A percentile compares a stretch with the other conserved stretches of the same genome.
Conservation (phyloP, 2,797 vertebrate species). For the Neostethus bicornis region DNA sequence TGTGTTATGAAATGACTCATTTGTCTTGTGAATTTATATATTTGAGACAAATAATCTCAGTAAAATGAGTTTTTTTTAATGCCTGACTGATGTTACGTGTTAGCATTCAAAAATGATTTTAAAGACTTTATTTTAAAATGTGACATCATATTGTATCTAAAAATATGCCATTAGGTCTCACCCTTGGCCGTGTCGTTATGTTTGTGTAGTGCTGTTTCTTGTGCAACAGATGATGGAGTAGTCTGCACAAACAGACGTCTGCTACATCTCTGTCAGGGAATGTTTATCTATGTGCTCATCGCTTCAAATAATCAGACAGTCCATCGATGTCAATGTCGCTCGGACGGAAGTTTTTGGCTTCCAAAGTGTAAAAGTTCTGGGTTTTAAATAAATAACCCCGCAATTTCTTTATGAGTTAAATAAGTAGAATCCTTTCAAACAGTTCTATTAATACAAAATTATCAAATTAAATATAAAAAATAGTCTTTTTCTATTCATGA, state of each 20-base stretch:
- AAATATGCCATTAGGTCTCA: not conserved
- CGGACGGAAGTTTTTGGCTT: not conserved
- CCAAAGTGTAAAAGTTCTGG: not conserved
- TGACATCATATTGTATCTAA: not conserved
- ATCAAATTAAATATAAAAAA: slow-evolving; percentile 16
- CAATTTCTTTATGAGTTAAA: not conserved
- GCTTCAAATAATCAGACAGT: slow-evolving; percentile 11
- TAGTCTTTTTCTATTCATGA: not conserved
- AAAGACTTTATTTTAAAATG: not conserved
- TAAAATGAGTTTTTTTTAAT: not conserved
- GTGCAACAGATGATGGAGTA: slow-evolving; percentile 3
- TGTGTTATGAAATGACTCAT: not conserved
- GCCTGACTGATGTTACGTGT: not conserved
- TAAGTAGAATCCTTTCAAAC: not conserved
- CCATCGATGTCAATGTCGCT: slow-evolving; percentile 4
- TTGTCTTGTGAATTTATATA: too few species aligned
- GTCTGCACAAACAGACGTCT: slow-evolving; percentile 9
- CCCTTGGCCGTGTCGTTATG: slow-evolving; percentile 8
- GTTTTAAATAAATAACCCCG: not conserved
- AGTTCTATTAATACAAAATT: not conserved
- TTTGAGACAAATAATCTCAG: too few species aligned
- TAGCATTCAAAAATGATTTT: not conserved
- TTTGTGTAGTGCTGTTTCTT: slow-evolving; percentile 4
- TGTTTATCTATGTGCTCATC: not conserved
- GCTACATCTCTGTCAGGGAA: slow-evolving; percentile 2